These are phyloP conservation scores for Mustelus asterias DNA, from an alignment of 2,113 vertebrate genomes.

Conservation along the genomic window DNA sequence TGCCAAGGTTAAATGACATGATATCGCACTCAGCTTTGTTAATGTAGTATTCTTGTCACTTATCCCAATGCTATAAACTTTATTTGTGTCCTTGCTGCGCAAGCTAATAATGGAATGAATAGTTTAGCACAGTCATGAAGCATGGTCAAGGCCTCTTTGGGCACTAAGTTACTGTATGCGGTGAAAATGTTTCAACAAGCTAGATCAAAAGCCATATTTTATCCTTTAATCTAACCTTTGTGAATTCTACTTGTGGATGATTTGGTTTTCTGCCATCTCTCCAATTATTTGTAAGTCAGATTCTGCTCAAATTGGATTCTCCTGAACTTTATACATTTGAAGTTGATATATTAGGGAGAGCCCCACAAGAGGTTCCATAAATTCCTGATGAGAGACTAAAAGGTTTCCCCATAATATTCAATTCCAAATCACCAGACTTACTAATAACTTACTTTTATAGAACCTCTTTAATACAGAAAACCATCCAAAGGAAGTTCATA, in stretches of 20 bases:
- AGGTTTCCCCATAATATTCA: background rate
- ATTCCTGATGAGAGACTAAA: background rate
- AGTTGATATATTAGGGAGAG: too few relatives aligned
- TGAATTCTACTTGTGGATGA: background rate
- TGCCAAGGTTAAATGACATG: background rate
- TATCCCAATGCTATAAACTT: background rate
- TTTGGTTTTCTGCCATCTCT: background rate
- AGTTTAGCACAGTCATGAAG: background rate
- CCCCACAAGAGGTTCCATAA: background rate
- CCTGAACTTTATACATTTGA: background rate
- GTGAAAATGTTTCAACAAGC: background rate
- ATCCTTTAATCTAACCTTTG: background rate
- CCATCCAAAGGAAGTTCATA: too few relatives aligned
- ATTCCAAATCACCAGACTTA: background rate
- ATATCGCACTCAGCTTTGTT: background rate
- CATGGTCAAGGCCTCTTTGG: background rate
- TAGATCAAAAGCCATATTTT: background rate
- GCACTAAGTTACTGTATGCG: background rate
- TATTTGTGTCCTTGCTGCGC: background rate
- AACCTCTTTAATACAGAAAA: background rate
- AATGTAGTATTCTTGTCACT: background rate
- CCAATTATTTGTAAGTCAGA: background rate
- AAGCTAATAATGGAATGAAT: background rate
- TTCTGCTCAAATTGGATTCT: background rate
- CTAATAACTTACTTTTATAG: background rate